These are phyloP conservation scores for Hydrolagus affinis DNA, from an alignment of 2,113 vertebrate genomes.

Conservation along the genomic window DNA sequence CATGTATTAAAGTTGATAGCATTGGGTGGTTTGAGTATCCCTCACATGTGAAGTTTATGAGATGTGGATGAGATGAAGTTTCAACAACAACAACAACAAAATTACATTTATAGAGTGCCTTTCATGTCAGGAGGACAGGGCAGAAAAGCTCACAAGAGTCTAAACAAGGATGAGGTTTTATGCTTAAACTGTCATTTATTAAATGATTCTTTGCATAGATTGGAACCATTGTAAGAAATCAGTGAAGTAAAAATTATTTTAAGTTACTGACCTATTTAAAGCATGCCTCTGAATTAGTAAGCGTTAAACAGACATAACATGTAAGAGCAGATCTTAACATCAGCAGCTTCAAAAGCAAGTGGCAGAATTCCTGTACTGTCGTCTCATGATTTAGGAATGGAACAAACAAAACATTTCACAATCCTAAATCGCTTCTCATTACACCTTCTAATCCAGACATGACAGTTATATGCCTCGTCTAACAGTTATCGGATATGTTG, in stretches of 20 bases:
- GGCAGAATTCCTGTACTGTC: neutral
- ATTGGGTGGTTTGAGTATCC: neutral
- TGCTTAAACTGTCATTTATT: neutral
- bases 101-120: too few species aligned
- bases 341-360: neutral
- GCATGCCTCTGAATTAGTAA: neutral
- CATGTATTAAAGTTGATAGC: neutral
- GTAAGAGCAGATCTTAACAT: neutral
- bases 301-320: too few species aligned
- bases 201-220: neutral
- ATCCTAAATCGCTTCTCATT: too few species aligned
- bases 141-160: neutral
- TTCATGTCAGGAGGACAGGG: neutral
- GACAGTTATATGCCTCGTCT: neutral
- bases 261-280: neutral
- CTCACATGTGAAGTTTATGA: too few species aligned
- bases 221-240: neutral
- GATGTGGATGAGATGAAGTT: too few species aligned
- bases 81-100: neutral
- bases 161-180: neutral
- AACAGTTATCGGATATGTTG: neutral
- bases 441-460: neutral
- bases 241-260: neutral
- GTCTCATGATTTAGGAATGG: neutral
- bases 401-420: too few species aligned